These are phyloP conservation scores for Centruroides vittatus DNA, from an alignment of 1,140 invertebrate species.

Conservation along the genomic window DNA sequence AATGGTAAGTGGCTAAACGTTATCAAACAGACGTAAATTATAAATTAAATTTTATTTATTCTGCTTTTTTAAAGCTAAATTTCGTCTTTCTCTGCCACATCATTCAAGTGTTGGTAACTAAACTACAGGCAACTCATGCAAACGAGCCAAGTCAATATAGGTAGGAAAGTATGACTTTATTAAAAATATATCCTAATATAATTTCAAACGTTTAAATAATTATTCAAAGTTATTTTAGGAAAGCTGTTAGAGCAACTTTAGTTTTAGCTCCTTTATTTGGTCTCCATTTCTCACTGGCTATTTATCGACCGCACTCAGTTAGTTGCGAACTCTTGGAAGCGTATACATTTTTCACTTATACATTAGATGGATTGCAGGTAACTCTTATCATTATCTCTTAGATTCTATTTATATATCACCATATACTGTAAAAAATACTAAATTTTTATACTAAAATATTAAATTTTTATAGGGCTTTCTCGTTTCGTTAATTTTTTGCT, in stretches of 20 bases:
- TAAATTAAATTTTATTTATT: too few relatives aligned
- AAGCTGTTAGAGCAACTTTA: conserved; percentile 40
- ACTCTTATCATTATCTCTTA: background rate
- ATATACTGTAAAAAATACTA: too few relatives aligned
- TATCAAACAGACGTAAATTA: too few relatives aligned
- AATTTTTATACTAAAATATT: too few relatives aligned
- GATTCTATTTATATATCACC: too few relatives aligned
- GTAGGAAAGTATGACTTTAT: conserved; percentile 21
- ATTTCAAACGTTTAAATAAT: too few relatives aligned
- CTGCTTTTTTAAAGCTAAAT: conserved; percentile 32
- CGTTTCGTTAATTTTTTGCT: too few relatives aligned
- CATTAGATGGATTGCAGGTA: conserved; percentile 33
- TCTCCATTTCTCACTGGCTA: conserved; percentile 38
- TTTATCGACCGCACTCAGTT: conserved; percentile 31
- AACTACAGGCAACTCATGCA: conserved; percentile 34
- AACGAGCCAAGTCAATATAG: conserved; percentile 42
- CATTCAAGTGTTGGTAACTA: conserved; percentile 38
- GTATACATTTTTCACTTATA: conserved; percentile 29
- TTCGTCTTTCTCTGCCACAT: conserved; percentile 38
- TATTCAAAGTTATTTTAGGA: conserved; percentile 25
- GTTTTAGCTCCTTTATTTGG: conserved; percentile 43
- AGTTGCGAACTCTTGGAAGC: conserved; percentile 26
- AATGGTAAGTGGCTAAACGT: conserved; percentile 27
- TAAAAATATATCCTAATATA: too few relatives aligned
- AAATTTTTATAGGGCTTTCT: too few relatives aligned